Conservation (phyloP, 1,140 invertebrate genomes). For the Hycleus cichorii region DNA sequence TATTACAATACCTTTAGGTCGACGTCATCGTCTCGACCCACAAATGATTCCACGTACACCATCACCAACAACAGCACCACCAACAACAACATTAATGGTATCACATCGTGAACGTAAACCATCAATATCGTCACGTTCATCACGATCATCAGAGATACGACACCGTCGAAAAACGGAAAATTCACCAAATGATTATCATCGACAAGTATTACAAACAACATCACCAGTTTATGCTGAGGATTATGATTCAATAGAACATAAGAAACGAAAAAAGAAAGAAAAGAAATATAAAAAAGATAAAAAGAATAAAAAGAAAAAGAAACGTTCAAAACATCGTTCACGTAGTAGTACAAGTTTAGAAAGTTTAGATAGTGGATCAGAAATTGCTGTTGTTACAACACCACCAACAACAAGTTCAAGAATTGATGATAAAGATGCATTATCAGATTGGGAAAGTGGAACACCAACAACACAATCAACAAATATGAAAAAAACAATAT, state of each 20-base stretch:
- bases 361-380: constrained; percentile 30
- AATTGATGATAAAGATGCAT: constrained; percentile 30
- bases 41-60: constrained; percentile 42
- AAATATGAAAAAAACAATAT: neutral
- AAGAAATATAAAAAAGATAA: constrained; percentile 61
- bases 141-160: constrained; percentile 36
- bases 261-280: constrained; percentile 50
- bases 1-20: constrained; percentile 19
- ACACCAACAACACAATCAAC: neutral
- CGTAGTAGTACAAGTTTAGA: constrained; percentile 52
- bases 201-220: constrained; percentile 24
- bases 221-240: constrained; percentile 33
- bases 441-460: constrained; percentile 44
- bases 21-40: constrained; percentile 44
- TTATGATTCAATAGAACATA: constrained; percentile 41
- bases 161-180: constrained; percentile 33
- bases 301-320: constrained; percentile 63
- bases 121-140: constrained; percentile 36
- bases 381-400: constrained; percentile 21
- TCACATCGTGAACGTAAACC: constrained; percentile 32
- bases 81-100: constrained; percentile 17
- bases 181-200: constrained; percentile 23
- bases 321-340: constrained; percentile 55
- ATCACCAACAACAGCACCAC: constrained; percentile 44
- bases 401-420: constrained; percentile 18